A percentile compares a stretch with the other conserved stretches of the same genome.
Conservation (phyloP, 2,113 vertebrate genomes). For the Caretta caretta region DNA sequence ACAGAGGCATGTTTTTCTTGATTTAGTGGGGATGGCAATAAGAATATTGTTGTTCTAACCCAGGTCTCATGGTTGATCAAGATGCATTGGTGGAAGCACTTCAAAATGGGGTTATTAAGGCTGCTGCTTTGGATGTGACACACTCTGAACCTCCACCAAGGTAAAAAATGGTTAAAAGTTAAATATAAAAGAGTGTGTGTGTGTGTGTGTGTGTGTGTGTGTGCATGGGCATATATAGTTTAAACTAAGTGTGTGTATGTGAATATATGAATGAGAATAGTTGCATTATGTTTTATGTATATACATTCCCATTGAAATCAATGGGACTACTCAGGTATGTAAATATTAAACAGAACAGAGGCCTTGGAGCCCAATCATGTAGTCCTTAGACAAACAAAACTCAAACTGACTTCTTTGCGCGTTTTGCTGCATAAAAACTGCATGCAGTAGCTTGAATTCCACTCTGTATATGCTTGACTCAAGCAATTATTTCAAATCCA, state of each 20-base stretch:
- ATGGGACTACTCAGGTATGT: background rate
- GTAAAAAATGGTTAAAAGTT: conserved; percentile 51
- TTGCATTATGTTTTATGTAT: background rate
- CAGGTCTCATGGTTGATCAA: conserved; percentile 86
- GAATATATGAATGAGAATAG: background rate
- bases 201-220: background rate
- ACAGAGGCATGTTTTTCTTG: background rate
- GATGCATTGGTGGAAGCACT: conserved; percentile 85
- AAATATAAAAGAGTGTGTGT: background rate
- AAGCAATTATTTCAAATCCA: background rate
- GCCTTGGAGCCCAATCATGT: background rate
- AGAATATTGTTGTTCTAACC: background rate
- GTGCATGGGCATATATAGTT: background rate
- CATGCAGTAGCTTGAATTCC: background rate
- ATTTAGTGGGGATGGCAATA: background rate
- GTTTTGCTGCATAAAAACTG: background rate
- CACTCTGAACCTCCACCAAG: conserved; percentile 87
- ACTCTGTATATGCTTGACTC: background rate
- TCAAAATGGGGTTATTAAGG: conserved; percentile 76
- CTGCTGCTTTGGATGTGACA: conserved; percentile 86
- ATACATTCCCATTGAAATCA: background rate
- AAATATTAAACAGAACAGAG: background rate
- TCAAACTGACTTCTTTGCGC: background rate
- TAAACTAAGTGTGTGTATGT: background rate
- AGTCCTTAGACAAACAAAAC: background rate